A percentile compares a stretch with the other conserved stretches of the same genome.
Conservation (phyloP, 2,797 vertebrate species). For the Schizothorax lantsangensis region DNA sequence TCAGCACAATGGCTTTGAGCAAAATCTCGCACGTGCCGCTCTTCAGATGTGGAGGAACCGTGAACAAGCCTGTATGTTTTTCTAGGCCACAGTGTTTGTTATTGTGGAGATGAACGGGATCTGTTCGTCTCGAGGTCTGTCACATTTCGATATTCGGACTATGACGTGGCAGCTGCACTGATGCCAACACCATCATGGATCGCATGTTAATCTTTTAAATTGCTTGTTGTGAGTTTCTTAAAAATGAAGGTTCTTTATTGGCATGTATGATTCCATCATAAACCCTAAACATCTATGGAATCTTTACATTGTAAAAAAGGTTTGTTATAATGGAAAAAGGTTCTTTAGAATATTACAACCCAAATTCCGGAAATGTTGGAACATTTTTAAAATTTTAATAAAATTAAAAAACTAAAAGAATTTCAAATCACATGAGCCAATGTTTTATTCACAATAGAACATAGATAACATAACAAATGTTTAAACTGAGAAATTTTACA, state of each 20-base stretch:
- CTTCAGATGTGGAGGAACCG: neutral
- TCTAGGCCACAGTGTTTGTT: constrained; percentile 3
- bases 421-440: too few relatives aligned
- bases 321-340: too few relatives aligned
- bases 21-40: neutral
- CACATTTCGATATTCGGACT: neutral
- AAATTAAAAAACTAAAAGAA: too few relatives aligned
- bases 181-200: neutral
- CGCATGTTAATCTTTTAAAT: constrained; percentile 7
- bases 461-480: too few relatives aligned
- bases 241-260: too few relatives aligned
- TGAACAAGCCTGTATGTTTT: neutral
- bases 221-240: too few relatives aligned
- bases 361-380: too few relatives aligned
- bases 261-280: too few relatives aligned
- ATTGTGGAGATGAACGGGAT: constrained; percentile 1
- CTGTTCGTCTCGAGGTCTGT: constrained; percentile 5
- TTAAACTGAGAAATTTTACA: too few relatives aligned
- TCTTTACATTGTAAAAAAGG: neutral
- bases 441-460: too few relatives aligned
- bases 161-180: neutral
- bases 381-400: too few relatives aligned
- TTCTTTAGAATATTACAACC: too few relatives aligned
- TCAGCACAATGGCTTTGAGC: constrained; percentile 10
- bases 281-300: neutral